Base-by-base conservation (phyloP, 2,888 invertebrate genomes). In the Scaptomyza parva region DNA sequence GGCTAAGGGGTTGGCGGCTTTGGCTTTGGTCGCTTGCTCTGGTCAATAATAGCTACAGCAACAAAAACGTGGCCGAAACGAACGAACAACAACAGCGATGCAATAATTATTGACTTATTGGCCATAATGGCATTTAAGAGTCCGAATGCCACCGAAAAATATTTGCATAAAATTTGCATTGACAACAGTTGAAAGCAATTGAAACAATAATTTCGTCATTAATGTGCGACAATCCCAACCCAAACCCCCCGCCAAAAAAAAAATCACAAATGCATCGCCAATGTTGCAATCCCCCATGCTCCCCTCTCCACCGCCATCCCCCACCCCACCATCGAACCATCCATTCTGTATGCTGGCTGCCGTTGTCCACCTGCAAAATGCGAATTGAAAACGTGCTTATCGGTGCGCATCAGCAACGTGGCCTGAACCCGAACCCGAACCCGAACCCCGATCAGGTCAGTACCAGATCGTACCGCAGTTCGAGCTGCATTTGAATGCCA, bases 181-280 rank as follows among this genome's bases (percentile, higher is more conserved):
- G 85, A 83, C 85, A 88, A 83, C 85, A 76, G 88, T 88, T 85
- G 85, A 85, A 85, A 85, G 84, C 88, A 88, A 88, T 88, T 85
- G 88, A 84, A 84, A 84, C 81, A 88, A 89, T 88, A 86, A 89
- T 88, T 88, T 89, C 72, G 79, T 84, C 89, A 86, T 89, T 89
- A 88, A 87, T 81, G 75, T 79, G 75, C 86, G 83, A 78, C 80
- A 81, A 81, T 82, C 64, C 65, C 61, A 17, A 45, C 12, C 8
- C 45, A 8, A 18, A n/a, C n/a, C n/a, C n/a, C n/a, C n/a, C n/a
- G n/a, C n/a, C n/a, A n/a, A n/a, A n/a, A n/a, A n/a, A n/a, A n/a
- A 40, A 60, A 55, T 48, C 40, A 28, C 35, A 2, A 37, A 54
- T 17, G 22, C 53, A 41, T 9, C 17, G 26, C 18, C 30, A 55